A percentile compares a stretch with the other conserved stretches of the same genome.
These are phyloP conservation scores for Pharmacophagus antenor DNA, from an alignment of 2,888 invertebrate genomes.

Conservation along the genomic window DNA sequence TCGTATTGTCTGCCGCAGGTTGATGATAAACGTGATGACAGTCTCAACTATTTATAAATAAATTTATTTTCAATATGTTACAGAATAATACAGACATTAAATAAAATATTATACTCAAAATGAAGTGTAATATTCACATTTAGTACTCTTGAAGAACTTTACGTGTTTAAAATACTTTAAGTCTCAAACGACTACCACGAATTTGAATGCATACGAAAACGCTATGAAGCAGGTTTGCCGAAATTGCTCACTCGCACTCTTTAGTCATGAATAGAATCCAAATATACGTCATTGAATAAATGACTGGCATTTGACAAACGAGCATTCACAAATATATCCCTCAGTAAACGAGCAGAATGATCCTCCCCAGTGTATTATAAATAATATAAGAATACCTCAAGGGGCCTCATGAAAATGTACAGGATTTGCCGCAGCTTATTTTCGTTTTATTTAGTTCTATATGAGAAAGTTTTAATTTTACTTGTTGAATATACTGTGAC, in stretches of 20 bases:
- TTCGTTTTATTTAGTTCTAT: conserved; percentile 44
- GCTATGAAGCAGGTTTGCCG: conserved; percentile 12
- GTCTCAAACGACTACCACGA: conserved; percentile 5
- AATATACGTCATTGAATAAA: conserved; percentile 73
- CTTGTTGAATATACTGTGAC: conserved; percentile 17
- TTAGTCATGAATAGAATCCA: conserved; percentile 45
- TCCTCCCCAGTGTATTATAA: conserved; percentile 76
- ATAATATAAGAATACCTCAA: conserved; percentile 69
- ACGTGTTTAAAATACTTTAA: background rate
- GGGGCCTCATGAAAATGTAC: conserved; percentile 65
- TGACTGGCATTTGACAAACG: conserved; percentile 80
- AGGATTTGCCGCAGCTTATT: conserved; percentile 62
- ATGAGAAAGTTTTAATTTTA: conserved; percentile 37
- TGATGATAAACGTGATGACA: too few species aligned
- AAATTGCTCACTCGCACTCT: conserved; percentile 30
- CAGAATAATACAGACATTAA: too few species aligned
- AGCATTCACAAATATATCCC: conserved; percentile 75
- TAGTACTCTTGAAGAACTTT: background rate
- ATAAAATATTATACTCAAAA: background rate
- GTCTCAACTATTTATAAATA: too few species aligned
- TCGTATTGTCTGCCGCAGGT: too few species aligned
- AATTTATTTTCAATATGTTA: too few species aligned
- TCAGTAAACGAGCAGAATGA: conserved; percentile 73
- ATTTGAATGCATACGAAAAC: conserved; percentile 17
- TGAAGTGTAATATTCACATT: too few species aligned